These are phyloP conservation scores for Agonopterix subpropinquella DNA, from an alignment of 2,888 invertebrate genomes.

Conservation along the genomic window DNA sequence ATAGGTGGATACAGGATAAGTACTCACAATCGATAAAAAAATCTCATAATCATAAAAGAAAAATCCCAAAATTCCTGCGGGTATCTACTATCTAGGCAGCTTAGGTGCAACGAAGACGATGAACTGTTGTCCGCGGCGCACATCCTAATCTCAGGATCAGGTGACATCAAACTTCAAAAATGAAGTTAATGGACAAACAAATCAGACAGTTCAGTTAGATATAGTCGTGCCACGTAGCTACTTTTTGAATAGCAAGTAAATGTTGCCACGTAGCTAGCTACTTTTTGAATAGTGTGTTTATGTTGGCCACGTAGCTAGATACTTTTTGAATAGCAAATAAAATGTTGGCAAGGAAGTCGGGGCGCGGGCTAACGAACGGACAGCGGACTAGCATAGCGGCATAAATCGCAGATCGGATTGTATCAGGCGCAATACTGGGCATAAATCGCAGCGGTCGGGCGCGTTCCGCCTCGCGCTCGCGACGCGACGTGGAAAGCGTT, in stretches of 20 bases:
- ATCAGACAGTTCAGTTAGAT: too few species aligned
- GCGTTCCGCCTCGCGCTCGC: constrained; percentile 56
- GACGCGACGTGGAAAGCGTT: constrained; percentile 61
- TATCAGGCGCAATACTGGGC: constrained; percentile 34
- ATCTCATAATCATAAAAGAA: too few species aligned
- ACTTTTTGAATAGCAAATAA: neutral
- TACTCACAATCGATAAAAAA: too few species aligned
- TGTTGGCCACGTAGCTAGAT: neutral
- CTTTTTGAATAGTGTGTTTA: neutral
- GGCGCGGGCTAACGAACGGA: constrained; percentile 20
- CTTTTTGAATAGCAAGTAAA: neutral
- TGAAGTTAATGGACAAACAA: too few species aligned
- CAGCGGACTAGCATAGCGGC: constrained; percentile 17
- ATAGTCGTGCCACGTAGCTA: too few species aligned
- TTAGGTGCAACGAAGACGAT: too few species aligned
- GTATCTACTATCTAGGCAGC: too few species aligned
- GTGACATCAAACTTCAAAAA: too few species aligned
- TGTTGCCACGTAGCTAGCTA: neutral
- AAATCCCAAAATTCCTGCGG: too few species aligned
- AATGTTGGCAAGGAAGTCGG: constrained; percentile 13
- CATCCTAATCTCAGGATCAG: too few species aligned
- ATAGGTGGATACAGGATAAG: too few species aligned
- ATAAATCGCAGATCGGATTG: constrained; percentile 40
- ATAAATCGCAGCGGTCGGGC: constrained; percentile 38
- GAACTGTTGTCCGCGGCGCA: too few species aligned